phyloP scores from a whole-genome alignment of 2,113 vertebrate species.

The Leucopsar rothschildi region DNA sequence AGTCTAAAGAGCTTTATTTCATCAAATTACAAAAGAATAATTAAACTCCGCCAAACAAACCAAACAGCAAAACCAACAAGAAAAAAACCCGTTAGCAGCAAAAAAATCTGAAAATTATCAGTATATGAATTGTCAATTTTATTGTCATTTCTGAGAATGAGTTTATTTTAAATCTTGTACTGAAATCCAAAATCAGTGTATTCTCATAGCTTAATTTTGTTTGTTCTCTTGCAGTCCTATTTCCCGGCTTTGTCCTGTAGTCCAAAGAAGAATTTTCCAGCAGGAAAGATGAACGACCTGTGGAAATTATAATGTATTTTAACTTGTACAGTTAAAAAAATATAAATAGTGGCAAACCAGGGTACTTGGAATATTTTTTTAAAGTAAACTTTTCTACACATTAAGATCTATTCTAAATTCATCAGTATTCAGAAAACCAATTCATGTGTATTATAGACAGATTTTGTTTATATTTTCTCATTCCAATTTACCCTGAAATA shows the following conservation, averaged over 20 bases:
- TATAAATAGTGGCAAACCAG: neutral
- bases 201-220: neutral
- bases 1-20: neutral
- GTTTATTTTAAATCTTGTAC: neutral
- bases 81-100: rapidly evolving
- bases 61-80: neutral
- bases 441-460: neutral
- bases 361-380: neutral
- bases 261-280: neutral
- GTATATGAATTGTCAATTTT: neutral
- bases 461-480: neutral
- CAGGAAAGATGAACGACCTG: neutral
- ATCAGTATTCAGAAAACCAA: neutral
- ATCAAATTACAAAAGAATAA: neutral
- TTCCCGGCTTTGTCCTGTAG: neutral
- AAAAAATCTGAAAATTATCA: neutral
- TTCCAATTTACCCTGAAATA: neutral
- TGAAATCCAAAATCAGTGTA: neutral
- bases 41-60: neutral
- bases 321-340: neutral
- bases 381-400: neutral
- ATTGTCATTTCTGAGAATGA: neutral
- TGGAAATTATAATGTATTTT: neutral
- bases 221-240: neutral
- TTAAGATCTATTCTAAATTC: neutral